Percentiles rank a stretch among this genome's conserved stretches.
These are phyloP conservation scores for Polydesmus complanatus DNA, from an alignment of 2,888 invertebrate species.

Conservation along the genomic window DNA sequence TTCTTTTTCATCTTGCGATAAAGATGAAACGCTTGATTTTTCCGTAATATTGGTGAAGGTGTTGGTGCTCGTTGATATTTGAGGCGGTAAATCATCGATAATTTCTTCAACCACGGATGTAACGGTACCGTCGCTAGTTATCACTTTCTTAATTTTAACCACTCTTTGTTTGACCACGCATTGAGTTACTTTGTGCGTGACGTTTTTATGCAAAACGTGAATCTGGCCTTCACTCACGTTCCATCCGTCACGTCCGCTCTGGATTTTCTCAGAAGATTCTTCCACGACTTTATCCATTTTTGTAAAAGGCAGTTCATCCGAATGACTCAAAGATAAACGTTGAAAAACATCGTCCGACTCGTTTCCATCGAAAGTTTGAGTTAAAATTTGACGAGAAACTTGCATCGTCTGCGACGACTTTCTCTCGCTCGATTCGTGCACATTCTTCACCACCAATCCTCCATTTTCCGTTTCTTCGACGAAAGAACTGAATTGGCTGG, in stretches of 20 bases:
- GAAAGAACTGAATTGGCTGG: not conserved
- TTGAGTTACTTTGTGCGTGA: slow-evolving; percentile 10
- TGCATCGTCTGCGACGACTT: slow-evolving; percentile 10
- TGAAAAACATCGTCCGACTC: not conserved
- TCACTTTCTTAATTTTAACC: slow-evolving; percentile 5
- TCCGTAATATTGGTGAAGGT: too few species aligned
- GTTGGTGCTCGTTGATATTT: too few species aligned
- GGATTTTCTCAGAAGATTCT: not conserved
- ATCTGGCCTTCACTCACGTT: not conserved
- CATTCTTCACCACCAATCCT: slow-evolving; percentile 10
- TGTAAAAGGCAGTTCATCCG: not conserved
- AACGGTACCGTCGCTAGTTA: not conserved
- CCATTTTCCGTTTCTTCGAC: slow-evolving; percentile 8
- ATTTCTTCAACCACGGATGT: slow-evolving; percentile 1
- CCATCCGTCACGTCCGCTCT: not conserved
- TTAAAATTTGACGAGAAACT: slow-evolving; percentile 5
- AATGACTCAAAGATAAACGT: not conserved
- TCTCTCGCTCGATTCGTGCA: slow-evolving; percentile 10
- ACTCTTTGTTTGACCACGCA: slow-evolving; percentile 8
- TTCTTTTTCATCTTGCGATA: too few species aligned
- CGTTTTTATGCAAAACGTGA: not conserved
- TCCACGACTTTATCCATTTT: not conserved
- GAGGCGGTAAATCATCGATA: too few species aligned
- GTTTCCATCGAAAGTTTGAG: not conserved
- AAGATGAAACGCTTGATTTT: too few species aligned